These are phyloP conservation scores for Amblyornis subalaris DNA, from an alignment of 2,113 vertebrate species.

Conservation along the genomic window DNA sequence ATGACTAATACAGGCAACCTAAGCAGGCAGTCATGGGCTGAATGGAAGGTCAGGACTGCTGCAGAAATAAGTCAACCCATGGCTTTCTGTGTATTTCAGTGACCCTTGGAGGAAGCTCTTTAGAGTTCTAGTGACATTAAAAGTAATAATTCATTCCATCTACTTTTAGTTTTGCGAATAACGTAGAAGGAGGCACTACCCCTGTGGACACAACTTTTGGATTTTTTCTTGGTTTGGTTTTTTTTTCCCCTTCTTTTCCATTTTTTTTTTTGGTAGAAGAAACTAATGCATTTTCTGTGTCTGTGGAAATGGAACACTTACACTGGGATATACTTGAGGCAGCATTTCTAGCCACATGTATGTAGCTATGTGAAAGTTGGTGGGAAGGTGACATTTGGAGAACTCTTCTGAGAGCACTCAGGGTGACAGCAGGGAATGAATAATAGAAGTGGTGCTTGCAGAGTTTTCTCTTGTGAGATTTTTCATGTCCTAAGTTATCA, in stretches of 20 bases:
- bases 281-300: constrained; percentile 55
- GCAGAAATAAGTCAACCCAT: not conserved
- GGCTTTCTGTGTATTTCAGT: not conserved
- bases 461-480: constrained; percentile 14
- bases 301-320: not conserved
- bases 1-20: not conserved
- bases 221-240: not conserved
- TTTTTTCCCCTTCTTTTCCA: not conserved
- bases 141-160: not conserved
- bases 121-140: not conserved
- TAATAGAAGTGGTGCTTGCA: constrained; percentile 36
- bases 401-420: constrained; percentile 36
- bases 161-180: not conserved
- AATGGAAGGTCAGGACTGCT: not conserved
- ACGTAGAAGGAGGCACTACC: not conserved
- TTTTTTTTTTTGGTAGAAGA: not conserved
- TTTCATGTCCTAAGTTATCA: not conserved
- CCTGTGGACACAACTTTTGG: not conserved
- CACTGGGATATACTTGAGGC: not conserved
- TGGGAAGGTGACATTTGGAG: constrained; percentile 42
- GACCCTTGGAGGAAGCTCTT: not conserved
- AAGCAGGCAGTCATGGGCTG: not conserved
- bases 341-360: not conserved
- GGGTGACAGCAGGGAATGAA: constrained; percentile 45
- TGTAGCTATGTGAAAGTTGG: not conserved